These are phyloP conservation scores for Emydoidea blandingii DNA, from an alignment of 2,797 vertebrate species.

Conservation along the genomic window DNA sequence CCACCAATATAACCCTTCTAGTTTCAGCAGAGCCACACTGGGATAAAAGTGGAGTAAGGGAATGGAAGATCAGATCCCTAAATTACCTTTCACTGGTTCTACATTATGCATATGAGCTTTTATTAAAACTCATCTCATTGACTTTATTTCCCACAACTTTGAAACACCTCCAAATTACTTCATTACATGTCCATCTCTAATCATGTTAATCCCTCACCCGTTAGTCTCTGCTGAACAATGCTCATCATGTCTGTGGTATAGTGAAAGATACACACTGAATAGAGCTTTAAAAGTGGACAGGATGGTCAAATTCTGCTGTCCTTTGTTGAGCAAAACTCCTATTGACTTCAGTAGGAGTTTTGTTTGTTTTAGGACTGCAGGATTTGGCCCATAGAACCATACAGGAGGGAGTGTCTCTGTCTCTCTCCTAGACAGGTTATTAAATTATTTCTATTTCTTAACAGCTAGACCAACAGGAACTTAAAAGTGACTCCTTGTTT, in stretches of 20 bases:
- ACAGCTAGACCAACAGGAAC: not conserved
- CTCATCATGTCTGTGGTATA: rapidly evolving
- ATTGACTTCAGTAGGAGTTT: not conserved
- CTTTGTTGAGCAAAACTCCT: not conserved
- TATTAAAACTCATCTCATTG: not conserved
- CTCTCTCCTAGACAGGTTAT: not conserved
- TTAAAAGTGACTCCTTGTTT: not conserved
- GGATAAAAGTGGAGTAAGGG: not conserved
- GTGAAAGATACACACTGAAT: not conserved
- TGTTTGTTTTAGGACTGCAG: not conserved
- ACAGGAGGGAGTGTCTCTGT: not conserved
- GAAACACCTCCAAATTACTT: not conserved
- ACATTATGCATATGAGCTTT: not conserved
- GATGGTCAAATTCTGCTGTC: not conserved
- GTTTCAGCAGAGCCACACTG: not conserved
- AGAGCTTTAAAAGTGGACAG: not conserved
- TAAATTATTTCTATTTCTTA: not conserved
- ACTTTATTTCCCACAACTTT: not conserved
- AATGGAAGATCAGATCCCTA: not conserved
- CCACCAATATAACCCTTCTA: not conserved
- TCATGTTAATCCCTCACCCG: not conserved
- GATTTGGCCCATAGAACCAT: not conserved
- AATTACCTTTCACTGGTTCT: not conserved
- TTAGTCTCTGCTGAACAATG: not conserved
- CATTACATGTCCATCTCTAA: not conserved